Evolutionary conservation across 2,113 vertebrate genomes (phyloP), one percentile per base, ranked within the genome.

Genomic region (Eolophus roseicapilla): DNA sequence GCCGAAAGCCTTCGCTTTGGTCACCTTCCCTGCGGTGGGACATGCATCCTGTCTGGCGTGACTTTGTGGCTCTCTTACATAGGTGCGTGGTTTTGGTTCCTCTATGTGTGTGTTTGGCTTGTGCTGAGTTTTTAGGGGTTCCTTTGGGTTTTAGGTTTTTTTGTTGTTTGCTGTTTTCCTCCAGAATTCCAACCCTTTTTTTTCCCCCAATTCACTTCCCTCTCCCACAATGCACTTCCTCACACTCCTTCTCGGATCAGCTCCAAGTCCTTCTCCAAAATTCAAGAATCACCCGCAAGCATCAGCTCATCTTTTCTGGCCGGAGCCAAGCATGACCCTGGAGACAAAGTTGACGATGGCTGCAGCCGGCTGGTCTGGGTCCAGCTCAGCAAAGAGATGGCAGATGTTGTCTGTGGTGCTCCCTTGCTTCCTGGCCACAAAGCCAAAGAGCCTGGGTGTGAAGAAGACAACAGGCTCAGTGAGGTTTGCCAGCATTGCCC

Each of bases 291-390:
- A 93, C 96, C 97, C 94, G 5, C 76, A 82, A 88, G 68, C 21
- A 13, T 37, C 75, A 25, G 74, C 91, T 99, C 98, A 99, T 99
- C 98, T 98, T 96, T 99, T 99, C 97, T 99, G 99, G 82, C 98
- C 83, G 0, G 98, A 98, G 74, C 96, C 97, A 49, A 99, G 98
- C 98, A 99, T 99, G 97, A 99, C 98, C 97, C 99, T 99, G 81
- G 98, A 99, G 95, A 99, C 99, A 8, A 99, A 99, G 98, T 98
- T 99, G 98, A 99, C 99, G 2, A 99, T 99, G 97, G 99, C 99
- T 10, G 97, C 98, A 90, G 99, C 99, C 0, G 99, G 99, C 96
- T 99, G 99, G 95, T 99, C 98, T 0, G 99, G 98, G 89, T 99
- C 99, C 90, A 99, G 97, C 98, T 99, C 99, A 0, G 99, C 99